Evolutionary conservation across 1,140 invertebrate species (phyloP), one percentile per base, ranked within the genome.

Genomic region (Sarcophaga bullata): DNA sequence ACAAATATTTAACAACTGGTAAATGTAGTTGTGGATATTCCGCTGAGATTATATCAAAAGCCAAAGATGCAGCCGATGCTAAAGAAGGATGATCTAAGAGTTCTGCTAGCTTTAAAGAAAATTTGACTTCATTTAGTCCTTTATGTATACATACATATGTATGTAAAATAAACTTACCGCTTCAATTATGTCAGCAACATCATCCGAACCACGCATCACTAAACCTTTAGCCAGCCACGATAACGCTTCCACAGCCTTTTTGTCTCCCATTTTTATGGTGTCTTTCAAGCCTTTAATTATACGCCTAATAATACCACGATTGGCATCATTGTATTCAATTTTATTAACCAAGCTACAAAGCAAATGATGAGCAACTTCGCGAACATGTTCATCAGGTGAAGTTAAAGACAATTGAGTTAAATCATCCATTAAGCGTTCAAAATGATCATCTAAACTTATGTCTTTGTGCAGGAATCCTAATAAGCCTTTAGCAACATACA

Each of bases 1-100:
- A 94, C 3, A 94, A 84, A 75, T 85, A 87, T 81, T 88, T 88
- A 11, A 90, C 84, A 6, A 87, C 84, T 8, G 89, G 89, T 78
- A 90, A 84, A 85, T 90, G 85, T 50, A 90, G 62, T 76, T 90
- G 84, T 0, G 88, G 89, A 83, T 82, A 87, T 80, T 90, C 89
- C 0, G 86, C 80, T 0, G 89, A 85, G 47, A 90, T 85, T 4
- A 90, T 85, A 50, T 90, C 87, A 81, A 90, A 90, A 11, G 87
- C 89, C 11, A 88, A 17, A 0, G 85, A 84, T 15, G 88, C 89
- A 0, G 85, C 86, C 46, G 82, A 83, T 25, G 83, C 80, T 13
- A 90, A 73, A 0, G 82, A 86, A 9, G 89, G 87, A 86, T 90
- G 87, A 80, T 90, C 86, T 0, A 90, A 84, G 8, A 90, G 80